phyloP scores from a whole-genome alignment of 2,797 vertebrate genomes.

The Champsocephalus esox region DNA sequence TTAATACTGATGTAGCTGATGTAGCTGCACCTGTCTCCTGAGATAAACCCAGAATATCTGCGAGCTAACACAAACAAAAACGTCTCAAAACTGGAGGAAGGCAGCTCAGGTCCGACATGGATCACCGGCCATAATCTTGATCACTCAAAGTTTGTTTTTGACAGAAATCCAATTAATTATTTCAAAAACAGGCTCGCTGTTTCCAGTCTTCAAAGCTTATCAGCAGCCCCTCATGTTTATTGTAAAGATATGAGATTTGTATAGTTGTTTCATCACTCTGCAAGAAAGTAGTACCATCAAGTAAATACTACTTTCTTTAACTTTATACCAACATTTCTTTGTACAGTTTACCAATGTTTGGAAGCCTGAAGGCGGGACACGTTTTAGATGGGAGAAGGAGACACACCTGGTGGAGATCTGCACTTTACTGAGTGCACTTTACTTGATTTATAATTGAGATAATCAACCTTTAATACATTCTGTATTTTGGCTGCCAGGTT shows the following conservation, averaged over 20 bases:
- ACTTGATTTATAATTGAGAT: slow-evolving; percentile 19
- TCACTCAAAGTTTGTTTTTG: neutral
- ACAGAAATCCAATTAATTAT: slow-evolving; percentile 10
- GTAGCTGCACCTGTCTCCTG: slow-evolving; percentile 47
- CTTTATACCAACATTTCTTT: slow-evolving; percentile 3
- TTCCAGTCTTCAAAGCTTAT: neutral
- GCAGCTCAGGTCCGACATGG: slow-evolving; percentile 24
- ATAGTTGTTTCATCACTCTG: slow-evolving; percentile 2
- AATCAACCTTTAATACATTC: slow-evolving; percentile 12
- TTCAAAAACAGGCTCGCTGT: neutral
- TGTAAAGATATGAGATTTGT: neutral
- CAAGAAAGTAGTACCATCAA: neutral
- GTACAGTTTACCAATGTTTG: neutral
- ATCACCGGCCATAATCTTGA: slow-evolving; percentile 13
- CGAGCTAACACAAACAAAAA: no score
- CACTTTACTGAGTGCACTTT: no score
- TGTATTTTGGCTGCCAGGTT: slow-evolving; percentile 17
- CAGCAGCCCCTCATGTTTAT: neutral
- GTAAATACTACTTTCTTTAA: neutral
- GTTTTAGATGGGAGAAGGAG: no score
- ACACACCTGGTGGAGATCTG: no score
- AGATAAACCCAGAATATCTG: slow-evolving; percentile 49
- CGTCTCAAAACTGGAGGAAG: slow-evolving; percentile 3
- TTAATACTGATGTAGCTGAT: slow-evolving; percentile 53
- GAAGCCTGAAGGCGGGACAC: no score